These are phyloP conservation scores for Hiodon tergisus DNA, from an alignment of 2,113 vertebrate genomes.

Conservation along the genomic window DNA sequence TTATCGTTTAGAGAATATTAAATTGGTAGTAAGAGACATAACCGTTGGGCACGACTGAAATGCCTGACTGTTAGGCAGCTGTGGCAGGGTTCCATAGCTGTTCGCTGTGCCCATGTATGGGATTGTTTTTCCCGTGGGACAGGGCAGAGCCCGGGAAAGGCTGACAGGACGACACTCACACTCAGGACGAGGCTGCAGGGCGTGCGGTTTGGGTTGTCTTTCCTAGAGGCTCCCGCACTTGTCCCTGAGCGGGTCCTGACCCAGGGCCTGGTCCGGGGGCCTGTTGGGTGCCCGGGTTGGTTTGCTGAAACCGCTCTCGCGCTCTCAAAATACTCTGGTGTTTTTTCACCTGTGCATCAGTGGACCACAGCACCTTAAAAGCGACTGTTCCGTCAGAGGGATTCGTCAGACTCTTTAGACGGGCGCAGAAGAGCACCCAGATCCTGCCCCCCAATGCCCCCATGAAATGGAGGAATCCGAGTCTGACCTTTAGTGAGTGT, in stretches of 20 bases:
- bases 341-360: neutral
- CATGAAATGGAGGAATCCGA: neutral
- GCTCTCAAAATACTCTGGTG: neutral
- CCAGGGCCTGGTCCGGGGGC: neutral
- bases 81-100: slow-evolving; percentile 2
- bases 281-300: neutral
- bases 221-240: neutral
- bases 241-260: neutral
- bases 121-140: slow-evolving; percentile 11
- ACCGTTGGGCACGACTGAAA: neutral
- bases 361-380: neutral
- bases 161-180: neutral
- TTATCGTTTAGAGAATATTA: neutral
- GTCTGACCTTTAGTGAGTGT: neutral
- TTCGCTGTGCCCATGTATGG: slow-evolving; percentile 18
- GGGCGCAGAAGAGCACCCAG: too few relatives aligned
- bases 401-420: neutral
- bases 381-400: neutral
- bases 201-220: slow-evolving; percentile 6
- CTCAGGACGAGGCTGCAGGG: slow-evolving; percentile 3
- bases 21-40: neutral
- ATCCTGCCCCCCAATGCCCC: too few relatives aligned
- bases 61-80: neutral
- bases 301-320: slow-evolving; percentile 6
- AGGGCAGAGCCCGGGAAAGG: neutral